A percentile compares a stretch with the other conserved stretches of the same genome.
phyloP scores from a whole-genome alignment of 2,888 invertebrate genomes.

The Brenthis ino region DNA sequence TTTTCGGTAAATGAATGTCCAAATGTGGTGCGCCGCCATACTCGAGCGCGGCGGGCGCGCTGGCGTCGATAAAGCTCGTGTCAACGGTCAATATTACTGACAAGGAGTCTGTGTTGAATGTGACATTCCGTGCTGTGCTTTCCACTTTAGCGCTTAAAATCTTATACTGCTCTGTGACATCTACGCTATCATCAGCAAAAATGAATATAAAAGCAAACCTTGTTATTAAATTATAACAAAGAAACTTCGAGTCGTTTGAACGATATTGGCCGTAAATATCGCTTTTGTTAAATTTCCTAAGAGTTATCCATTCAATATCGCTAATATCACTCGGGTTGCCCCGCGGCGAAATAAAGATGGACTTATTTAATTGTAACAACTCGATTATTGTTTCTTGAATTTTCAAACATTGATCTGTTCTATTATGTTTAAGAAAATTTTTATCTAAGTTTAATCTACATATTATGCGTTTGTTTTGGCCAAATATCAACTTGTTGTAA shows the following conservation, averaged over 20 bases:
- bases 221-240: slow-evolving; percentile 62
- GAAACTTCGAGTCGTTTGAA: slow-evolving; percentile 51
- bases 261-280: slow-evolving; percentile 54
- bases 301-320: slow-evolving; percentile 60
- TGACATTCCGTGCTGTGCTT: slow-evolving; percentile 49
- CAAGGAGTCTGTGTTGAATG: slow-evolving; percentile 55
- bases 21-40: slow-evolving; percentile 84
- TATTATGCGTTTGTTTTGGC: slow-evolving; percentile 70
- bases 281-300: slow-evolving; percentile 43
- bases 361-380: slow-evolving; percentile 48
- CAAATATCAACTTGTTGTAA: slow-evolving; percentile 70
- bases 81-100: slow-evolving; percentile 63
- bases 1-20: slow-evolving; percentile 85
- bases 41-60: slow-evolving; percentile 54
- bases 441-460: slow-evolving; percentile 59
- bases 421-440: slow-evolving; percentile 44
- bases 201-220: slow-evolving; percentile 57
- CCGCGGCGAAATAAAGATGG: slow-evolving; percentile 57
- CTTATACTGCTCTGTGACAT: slow-evolving; percentile 50
- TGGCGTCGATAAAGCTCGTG: slow-evolving; percentile 64
- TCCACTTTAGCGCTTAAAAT: slow-evolving; percentile 54
- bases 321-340: slow-evolving; percentile 60
- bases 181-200: slow-evolving; percentile 53
- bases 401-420: slow-evolving; percentile 53
- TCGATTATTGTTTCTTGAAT: slow-evolving; percentile 57